Conservation (phyloP, 2,888 invertebrate genomes). For the Xiphydria camelus region DNA sequence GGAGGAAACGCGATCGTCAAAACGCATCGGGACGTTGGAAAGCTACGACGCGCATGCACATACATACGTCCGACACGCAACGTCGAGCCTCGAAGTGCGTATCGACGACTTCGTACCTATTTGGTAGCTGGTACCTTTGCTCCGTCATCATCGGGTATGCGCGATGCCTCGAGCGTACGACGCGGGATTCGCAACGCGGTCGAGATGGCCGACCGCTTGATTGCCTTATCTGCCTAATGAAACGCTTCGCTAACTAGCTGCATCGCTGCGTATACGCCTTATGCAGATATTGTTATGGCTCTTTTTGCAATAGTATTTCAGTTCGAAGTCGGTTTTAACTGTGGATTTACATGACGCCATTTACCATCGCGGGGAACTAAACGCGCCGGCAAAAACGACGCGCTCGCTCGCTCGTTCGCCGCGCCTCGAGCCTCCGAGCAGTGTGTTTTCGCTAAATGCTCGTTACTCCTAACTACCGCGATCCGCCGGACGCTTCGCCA, state of each 20-base stretch:
- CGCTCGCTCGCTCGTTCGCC: slow-evolving; percentile 3
- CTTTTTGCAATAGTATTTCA: slow-evolving; percentile 45
- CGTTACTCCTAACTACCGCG: background rate
- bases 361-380: slow-evolving; percentile 15
- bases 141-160: too few species aligned
- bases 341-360: slow-evolving; percentile 42
- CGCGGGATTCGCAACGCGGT: too few species aligned
- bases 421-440: background rate
- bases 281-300: slow-evolving; percentile 50
- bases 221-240: slow-evolving; percentile 56
- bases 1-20: background rate
- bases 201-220: slow-evolving; percentile 38
- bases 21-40: background rate
- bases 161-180: too few species aligned
- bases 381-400: slow-evolving; percentile 22
- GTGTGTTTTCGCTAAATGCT: background rate
- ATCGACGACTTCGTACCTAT: too few species aligned
- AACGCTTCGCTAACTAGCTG: slow-evolving; percentile 52
- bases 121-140: too few species aligned
- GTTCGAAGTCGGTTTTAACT: slow-evolving; percentile 31
- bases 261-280: slow-evolving; percentile 27
- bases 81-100: too few species aligned
- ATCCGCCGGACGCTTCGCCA: too few species aligned
- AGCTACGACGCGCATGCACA: background rate
- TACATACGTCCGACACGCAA: background rate